phyloP scores from a whole-genome alignment of 2,113 vertebrate species.

The Perccottus glenii region DNA sequence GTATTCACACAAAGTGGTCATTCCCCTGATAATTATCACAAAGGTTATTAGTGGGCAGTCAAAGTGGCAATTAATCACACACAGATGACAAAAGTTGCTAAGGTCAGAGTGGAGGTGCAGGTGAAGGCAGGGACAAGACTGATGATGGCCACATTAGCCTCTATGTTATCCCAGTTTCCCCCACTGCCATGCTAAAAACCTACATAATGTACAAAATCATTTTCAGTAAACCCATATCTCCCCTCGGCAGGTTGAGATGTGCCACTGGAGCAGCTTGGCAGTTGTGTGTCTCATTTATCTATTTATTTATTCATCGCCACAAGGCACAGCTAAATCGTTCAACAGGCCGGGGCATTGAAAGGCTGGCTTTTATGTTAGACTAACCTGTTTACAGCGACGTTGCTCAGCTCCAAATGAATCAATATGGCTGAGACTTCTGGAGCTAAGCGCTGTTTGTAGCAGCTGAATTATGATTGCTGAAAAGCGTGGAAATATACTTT shows the following conservation, averaged over 20 bases:
- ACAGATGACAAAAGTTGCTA: constrained; percentile 37
- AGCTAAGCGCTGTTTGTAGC: constrained; percentile 49
- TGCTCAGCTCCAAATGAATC: constrained; percentile 60
- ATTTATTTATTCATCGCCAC: constrained; percentile 78
- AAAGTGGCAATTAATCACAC: constrained; percentile 52
- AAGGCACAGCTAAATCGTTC: constrained; percentile 65
- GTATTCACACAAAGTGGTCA: constrained; percentile 31
- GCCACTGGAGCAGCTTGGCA: constrained; percentile 15
- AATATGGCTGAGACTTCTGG: constrained; percentile 63
- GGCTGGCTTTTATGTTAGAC: constrained; percentile 72
- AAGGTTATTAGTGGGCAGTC: constrained; percentile 40
- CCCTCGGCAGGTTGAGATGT: constrained; percentile 26
- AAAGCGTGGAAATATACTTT: constrained; percentile 50
- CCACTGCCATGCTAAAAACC: constrained; percentile 17
- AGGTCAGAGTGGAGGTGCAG: constrained; percentile 38
- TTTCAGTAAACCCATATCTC: constrained; percentile 31
- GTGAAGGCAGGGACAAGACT: constrained; percentile 31
- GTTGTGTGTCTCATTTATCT: constrained; percentile 66
- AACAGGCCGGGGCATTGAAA: constrained; percentile 48
- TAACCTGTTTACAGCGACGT: constrained; percentile 68
- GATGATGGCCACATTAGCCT: constrained; percentile 24
- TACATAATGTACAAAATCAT: constrained; percentile 22
- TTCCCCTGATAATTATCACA: constrained; percentile 54
- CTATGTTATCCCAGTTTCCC: constrained; percentile 16
- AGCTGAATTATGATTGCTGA: constrained; percentile 62